A percentile compares a stretch with the other conserved stretches of the same genome.
Evolutionary conservation across 2,113 vertebrate species (phyloP).

Genomic region (Aptenodytes forsteri): DNA sequence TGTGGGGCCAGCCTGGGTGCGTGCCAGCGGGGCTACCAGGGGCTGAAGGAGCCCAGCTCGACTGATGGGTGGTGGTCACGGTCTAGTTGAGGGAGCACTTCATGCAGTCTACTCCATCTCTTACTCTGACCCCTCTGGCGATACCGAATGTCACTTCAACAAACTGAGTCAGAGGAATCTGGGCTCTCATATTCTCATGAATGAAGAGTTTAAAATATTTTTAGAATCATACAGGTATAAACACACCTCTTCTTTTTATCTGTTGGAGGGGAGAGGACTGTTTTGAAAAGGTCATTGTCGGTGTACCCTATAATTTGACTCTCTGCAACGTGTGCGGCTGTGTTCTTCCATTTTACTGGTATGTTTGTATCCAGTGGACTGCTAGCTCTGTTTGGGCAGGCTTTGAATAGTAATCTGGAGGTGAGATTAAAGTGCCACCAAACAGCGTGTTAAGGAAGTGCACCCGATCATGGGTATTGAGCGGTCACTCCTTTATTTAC

Average conservation of each 20-base stretch:
- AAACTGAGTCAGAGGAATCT: background rate
- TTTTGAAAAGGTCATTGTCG: background rate
- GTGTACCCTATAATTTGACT: background rate
- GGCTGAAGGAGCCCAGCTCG: background rate
- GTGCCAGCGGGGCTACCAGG: background rate
- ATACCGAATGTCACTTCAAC: accelerated
- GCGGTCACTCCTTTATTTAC: background rate
- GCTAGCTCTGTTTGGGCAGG: background rate
- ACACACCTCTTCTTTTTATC: background rate
- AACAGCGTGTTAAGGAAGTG: background rate
- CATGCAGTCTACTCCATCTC: background rate
- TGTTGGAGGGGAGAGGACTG: background rate
- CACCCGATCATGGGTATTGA: accelerated
- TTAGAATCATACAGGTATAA: background rate
- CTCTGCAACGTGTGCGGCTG: accelerated
- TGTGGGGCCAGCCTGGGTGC: background rate
- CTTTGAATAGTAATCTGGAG: background rate
- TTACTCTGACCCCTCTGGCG: background rate
- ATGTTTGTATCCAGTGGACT: background rate
- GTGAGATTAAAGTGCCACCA: background rate
- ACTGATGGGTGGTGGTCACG: accelerated
- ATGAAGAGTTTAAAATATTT: background rate
- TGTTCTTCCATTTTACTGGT: background rate
- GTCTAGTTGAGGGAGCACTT: background rate
- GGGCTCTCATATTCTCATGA: background rate